Conservation (phyloP, 2,113 vertebrate genomes). For the Gambusia holbrooki region DNA sequence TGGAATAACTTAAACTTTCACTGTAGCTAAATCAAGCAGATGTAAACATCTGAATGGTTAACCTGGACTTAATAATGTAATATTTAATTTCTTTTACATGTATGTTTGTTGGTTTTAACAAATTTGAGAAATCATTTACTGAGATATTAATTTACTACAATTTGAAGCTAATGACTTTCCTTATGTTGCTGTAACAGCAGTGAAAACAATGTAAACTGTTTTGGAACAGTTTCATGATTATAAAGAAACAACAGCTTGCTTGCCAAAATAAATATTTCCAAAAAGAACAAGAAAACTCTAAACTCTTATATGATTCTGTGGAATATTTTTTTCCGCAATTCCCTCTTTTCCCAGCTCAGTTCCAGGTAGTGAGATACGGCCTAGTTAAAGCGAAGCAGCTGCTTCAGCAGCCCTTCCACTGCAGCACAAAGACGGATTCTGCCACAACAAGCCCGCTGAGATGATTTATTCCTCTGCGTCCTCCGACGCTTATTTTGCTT, state of each 20-base stretch:
- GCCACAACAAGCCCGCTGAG: slow-evolving; percentile 6
- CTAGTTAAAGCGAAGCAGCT: slow-evolving; percentile 13
- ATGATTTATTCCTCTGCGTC: slow-evolving; percentile 38
- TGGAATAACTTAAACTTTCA: neutral
- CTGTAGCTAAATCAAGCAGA: neutral
- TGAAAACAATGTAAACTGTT: neutral
- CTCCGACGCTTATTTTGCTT: slow-evolving; percentile 20
- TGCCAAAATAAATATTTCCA: neutral
- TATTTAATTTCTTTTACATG: neutral
- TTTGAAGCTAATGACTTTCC: too few species aligned
- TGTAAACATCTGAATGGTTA: neutral
- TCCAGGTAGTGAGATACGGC: slow-evolving; percentile 13
- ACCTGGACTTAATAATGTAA: too few species aligned
- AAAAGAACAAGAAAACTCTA: neutral
- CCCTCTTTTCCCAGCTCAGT: neutral
- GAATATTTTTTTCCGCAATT: neutral
- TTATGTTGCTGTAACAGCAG: neutral
- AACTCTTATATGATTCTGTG: neutral
- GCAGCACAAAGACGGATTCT: slow-evolving; percentile 13
- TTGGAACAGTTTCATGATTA: neutral
- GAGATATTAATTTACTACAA: neutral
- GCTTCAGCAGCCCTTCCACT: slow-evolving; percentile 22
- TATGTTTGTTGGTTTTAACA: neutral
- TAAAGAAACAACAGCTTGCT: neutral
- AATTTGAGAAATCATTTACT: neutral